Base-by-base conservation (phyloP, 2,888 invertebrate species). In the Pachymerium ferrugineum region DNA sequence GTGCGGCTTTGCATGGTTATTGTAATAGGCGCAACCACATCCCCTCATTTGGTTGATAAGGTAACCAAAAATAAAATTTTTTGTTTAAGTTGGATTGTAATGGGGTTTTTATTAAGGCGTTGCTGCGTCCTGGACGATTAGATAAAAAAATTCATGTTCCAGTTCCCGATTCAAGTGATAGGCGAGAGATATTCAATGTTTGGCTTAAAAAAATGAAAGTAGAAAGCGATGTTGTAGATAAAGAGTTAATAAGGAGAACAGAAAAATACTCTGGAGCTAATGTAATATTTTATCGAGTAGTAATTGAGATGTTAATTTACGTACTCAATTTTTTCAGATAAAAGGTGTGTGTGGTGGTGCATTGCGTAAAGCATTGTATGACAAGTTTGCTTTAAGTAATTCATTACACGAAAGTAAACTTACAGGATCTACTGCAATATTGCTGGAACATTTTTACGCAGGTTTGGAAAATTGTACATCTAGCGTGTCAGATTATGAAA, bases 221-320 rank as follows among this genome's bases (percentile, higher is more conserved):
- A 3, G 82, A 83, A 12, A 80, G 80, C 75, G 88, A 91, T 80
- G 88, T 94, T 0, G 83, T 87, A 77, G 78, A 91, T 0, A 86
- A 89, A 5, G 83, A 84, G 73, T 83, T 97, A 67, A 91, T 92
- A 0, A 80, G 84, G 0, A 82, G 81, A 70, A 94, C 94, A 0
- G 87, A 89, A 30, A 89, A 90, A 0, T 97, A 93, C 83, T 96
- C 97, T 0, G 98, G 98, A 0, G 98, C 98, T 0, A 98, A 99
- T 85, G 68, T 68, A 68, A 47, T 2, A n/a, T n/a, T n/a, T n/a
- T n/a, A n/a, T n/a, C n/a, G n/a, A n/a, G n/a, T n/a, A n/a, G n/a
- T n/a, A n/a, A n/a, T n/a, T n/a, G n/a, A n/a, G n/a, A n/a, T n/a
- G n/a, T n/a, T n/a, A n/a, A n/a, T n/a, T n/a, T n/a, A n/a, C n/a